Base-by-base conservation (phyloP, 1,140 invertebrate genomes). In the fruit fly (Drosophila melanogaster) region DNA sequence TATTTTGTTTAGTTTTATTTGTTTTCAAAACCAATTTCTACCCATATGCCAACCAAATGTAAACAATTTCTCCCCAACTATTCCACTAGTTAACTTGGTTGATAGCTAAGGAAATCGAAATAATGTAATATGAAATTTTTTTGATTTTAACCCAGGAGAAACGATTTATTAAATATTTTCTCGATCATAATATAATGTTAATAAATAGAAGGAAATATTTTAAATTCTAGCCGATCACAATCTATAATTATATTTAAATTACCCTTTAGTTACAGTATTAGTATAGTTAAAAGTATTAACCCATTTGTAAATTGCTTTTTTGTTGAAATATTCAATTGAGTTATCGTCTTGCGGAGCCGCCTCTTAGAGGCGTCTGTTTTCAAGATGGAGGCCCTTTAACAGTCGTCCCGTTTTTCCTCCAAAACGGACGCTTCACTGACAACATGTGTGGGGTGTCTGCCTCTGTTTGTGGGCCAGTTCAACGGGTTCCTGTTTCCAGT, bases 361-460 rank as follows among this genome's bases (percentile, higher is more conserved):
- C 57, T n/a, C 30, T 14, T n/a, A 51, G 41, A 8, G 41, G 61
- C 61, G 26, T 84, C 79, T 43, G 30, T 72, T 89, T 89, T 78
- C 84, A 89, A 89, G 73, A 89, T 89, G 84, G 84, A 53, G 66
- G 60, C 41, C 33, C 64, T 22, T 35, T n/a, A 38, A 49, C 50
- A 35, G 62, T 17, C 56, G 62, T 26, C 70, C 33, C 70, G 58
- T 17, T 35, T 70, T 56, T 57, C 47, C 51, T 47, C 37, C 50
- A 55, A 59, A 59, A 37, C 46, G 24, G 56, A 86, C 61, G 71
- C 80, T 57, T 84, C 72, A 77, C 62, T 74, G 72, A 69, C 76
- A 89, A 81, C 83, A 89, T 69, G 60, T 89, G 84, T 79, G 73
- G 38, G 62, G 79, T 65, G 73, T 66, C 60, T 50, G 64, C 37